Evolutionary conservation across 2,797 vertebrate genomes (phyloP), one percentile per base, ranked within the genome.

Genomic region (Gambusia yucatana): DNA sequence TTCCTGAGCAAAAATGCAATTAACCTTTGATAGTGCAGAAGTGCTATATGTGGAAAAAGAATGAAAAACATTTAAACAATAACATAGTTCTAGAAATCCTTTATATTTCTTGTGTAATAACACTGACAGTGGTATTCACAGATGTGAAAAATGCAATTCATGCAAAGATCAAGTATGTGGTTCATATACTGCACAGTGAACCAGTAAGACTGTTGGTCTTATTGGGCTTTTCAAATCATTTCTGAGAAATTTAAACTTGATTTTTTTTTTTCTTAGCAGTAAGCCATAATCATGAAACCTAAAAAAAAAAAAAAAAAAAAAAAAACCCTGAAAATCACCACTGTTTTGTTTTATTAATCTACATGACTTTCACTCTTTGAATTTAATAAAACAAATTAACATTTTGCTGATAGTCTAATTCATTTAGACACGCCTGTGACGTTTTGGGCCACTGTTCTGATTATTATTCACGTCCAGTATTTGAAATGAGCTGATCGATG

Each of bases 401-500:
- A 22, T 41, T 43, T 25, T 67, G 9, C 50, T 73, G 47, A n/a
- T 6, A 43, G 22, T 69, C 22, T 43, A 43, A n/a, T 43, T 43
- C 10, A 43, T 69, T 13, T n/a, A 3, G 72, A 77, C 75, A 79
- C 4, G 11, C 20, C 4, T 43, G 55, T 74, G n/a, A 52, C 16
- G 41, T 80, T 89, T 87, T 89, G 82, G 89, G 85, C 81, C 77
- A 14, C 36, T 9, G 76, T 57, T 73, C 84, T 83, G 81, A 82
- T 85, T 69, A 73, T 91, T 61, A 87, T 84, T 93, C 87, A 85
- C 85, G 86, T 91, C 88, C 86, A 77, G 71, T 91, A 75, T 92
- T 91, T 87, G 80, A 91, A 89, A 89, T 84, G 80, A 91, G 84
- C 80, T 46, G 77, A 91, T 94, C 84, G 77, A 92, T 92, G 77